These are phyloP conservation scores for Chionoecetes opilio DNA, from an alignment of 1,140 invertebrate genomes.

Conservation along the genomic window DNA sequence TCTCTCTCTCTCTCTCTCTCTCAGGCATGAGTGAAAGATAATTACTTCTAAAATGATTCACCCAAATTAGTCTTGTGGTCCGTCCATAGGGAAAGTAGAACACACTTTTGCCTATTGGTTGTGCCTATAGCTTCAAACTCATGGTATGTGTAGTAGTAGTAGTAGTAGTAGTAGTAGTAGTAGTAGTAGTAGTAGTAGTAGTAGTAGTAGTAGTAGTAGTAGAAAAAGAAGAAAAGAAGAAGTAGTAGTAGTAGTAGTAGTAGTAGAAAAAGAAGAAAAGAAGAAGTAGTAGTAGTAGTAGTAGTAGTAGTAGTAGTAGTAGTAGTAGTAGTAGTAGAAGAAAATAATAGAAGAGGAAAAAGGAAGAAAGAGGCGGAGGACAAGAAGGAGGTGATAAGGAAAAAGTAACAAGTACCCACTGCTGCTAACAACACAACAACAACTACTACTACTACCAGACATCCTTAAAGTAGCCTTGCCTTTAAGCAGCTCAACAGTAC, in stretches of 20 bases:
- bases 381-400: not conserved
- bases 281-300: not conserved
- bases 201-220: constrained; percentile 29
- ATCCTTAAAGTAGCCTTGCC: no score
- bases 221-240: not conserved
- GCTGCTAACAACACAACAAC: not conserved
- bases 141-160: no score
- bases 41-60: not conserved
- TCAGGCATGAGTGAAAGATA: not conserved
- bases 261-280: not conserved
- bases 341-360: not conserved
- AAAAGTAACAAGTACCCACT: not conserved
- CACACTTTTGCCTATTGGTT: no score
- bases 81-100: not conserved
- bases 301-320: not conserved
- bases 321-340: not conserved
- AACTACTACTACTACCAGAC: not conserved
- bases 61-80: not conserved
- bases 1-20: not conserved
- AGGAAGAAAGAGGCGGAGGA: not conserved
- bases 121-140: no score
- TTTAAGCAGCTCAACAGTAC: not conserved
- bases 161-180: constrained; percentile 24
- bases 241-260: not conserved
- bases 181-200: constrained; percentile 30